Percentiles rank a stretch among this genome's conserved stretches.
Conservation (phyloP, 2,113 vertebrate species). For the Lipotes vexillifer region DNA sequence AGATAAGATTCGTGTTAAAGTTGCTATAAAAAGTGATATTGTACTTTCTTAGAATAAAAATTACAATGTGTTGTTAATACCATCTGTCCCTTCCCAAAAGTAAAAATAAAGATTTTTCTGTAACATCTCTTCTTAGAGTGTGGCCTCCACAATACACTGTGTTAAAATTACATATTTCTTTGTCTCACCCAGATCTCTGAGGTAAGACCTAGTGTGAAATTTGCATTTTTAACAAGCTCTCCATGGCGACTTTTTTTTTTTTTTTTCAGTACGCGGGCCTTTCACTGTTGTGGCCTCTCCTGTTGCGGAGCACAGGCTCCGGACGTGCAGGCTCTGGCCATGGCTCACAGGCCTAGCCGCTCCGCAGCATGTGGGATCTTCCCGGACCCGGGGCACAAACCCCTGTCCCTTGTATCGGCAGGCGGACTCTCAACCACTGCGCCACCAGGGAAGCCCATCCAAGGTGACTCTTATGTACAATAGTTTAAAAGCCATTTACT, state of each 20-base stretch:
- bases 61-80: neutral
- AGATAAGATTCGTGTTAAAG: neutral
- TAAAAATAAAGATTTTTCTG: neutral
- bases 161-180: neutral
- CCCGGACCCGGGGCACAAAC: too few species aligned
- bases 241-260: constrained; percentile 37
- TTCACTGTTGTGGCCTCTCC: too few species aligned
- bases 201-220: neutral
- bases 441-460: too few species aligned
- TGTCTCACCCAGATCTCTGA: neutral
- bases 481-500: constrained; percentile 4
- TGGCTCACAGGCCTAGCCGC: too few species aligned
- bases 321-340: too few species aligned
- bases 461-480: constrained; percentile 27
- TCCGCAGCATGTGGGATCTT: too few species aligned
- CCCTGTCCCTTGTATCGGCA: too few species aligned
- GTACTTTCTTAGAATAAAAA: neutral
- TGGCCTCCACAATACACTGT: neutral
- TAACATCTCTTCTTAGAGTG: neutral
- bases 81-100: neutral
- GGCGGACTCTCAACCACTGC: too few species aligned
- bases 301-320: too few species aligned
- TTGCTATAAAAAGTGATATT: neutral
- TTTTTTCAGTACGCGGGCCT: too few species aligned
- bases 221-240: constrained; percentile 32